Conservation (phyloP, 2,797 vertebrate genomes). For the Parotocinclus haroldoi region DNA sequence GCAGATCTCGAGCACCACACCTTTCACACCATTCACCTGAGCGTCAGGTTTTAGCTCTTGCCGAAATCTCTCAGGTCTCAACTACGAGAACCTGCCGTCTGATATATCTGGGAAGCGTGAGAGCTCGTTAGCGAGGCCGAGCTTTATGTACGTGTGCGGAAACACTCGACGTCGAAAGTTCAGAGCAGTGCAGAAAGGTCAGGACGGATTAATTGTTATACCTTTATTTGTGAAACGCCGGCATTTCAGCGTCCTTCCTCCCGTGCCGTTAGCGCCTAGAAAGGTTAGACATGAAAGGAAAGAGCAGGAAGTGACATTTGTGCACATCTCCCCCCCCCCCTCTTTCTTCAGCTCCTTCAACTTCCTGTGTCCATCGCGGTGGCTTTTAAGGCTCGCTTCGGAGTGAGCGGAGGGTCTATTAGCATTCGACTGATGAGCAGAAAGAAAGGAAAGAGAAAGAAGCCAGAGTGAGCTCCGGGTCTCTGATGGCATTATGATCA, state of each 20-base stretch:
- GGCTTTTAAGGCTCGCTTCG: conserved; percentile 23
- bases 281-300: conserved; percentile 50
- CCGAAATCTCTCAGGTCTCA: too few relatives aligned
- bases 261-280: conserved; percentile 27
- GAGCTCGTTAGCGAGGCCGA: too few relatives aligned
- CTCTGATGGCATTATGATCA: conserved; percentile 37
- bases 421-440: conserved; percentile 25
- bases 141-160: too few relatives aligned
- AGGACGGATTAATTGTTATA: conserved; percentile 1
- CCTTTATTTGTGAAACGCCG: conserved; percentile 6
- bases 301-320: conserved; percentile 48
- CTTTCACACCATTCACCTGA: too few relatives aligned
- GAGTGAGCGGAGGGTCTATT: conserved; percentile 12
- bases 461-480: background rate
- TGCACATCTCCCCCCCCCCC: conserved; percentile 23
- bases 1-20: too few relatives aligned
- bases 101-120: too few relatives aligned
- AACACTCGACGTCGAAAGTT: too few relatives aligned
- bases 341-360: conserved; percentile 27
- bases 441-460: background rate
- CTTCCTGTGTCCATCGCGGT: conserved; percentile 35
- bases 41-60: too few relatives aligned
- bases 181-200: background rate
- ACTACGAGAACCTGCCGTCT: too few relatives aligned
- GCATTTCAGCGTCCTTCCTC: conserved; percentile 5